Conservation (phyloP, 2,797 vertebrate genomes). For the Hydrophis major region DNA sequence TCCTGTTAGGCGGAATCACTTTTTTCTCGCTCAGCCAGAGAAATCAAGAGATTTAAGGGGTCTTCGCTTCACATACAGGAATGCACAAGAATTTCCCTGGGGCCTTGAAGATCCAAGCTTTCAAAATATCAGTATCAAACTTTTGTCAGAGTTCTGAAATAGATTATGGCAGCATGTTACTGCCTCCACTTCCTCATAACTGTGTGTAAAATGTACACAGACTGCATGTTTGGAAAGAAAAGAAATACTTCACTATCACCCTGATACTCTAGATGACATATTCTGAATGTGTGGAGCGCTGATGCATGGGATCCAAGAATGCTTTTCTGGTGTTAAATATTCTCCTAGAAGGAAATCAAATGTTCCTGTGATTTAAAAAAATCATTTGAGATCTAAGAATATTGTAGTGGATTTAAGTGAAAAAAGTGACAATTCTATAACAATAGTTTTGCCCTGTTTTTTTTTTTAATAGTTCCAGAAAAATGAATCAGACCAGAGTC, state of each 20-base stretch:
- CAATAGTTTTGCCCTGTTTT: background rate
- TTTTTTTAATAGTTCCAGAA: background rate
- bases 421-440: background rate
- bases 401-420: background rate
- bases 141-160: background rate
- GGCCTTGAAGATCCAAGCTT: background rate
- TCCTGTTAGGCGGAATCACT: constrained; percentile 48
- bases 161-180: background rate
- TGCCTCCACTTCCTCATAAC: background rate
- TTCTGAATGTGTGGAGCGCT: background rate
- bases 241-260: background rate
- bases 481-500: background rate
- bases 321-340: background rate
- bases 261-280: background rate
- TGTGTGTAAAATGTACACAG: background rate
- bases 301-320: background rate
- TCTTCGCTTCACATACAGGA: background rate
- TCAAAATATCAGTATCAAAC: background rate
- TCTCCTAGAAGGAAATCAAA: background rate
- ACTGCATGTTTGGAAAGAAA: background rate
- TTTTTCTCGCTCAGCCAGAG: constrained; percentile 44
- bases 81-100: background rate
- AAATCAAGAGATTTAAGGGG: constrained; percentile 33
- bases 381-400: background rate
- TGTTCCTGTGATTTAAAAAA: background rate